Evolutionary conservation across 2,797 vertebrate genomes (phyloP).

Genomic region (Hippopotamyrus pictus): DNA sequence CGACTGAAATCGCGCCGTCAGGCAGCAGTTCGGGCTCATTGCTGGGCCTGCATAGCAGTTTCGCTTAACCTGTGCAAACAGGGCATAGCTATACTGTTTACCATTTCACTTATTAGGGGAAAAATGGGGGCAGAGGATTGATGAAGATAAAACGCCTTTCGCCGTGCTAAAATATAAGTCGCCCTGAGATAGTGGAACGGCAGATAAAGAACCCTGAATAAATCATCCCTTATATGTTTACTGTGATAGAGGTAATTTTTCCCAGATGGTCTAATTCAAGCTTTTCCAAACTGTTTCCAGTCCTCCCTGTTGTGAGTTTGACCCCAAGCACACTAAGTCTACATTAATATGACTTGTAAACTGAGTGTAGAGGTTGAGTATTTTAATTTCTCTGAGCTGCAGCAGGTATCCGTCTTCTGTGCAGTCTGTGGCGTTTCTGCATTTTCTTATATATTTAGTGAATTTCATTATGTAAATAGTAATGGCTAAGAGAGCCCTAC

Average conservation of each 20-base stretch:
- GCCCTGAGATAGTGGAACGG: constrained; percentile 48
- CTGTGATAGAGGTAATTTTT: constrained; percentile 52
- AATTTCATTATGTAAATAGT: background rate
- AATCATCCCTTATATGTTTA: constrained; percentile 48
- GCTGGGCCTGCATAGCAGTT: constrained; percentile 23
- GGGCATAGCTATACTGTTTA: constrained; percentile 47
- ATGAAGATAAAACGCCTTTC: constrained; percentile 38
- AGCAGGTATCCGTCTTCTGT: background rate
- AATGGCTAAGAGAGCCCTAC: background rate
- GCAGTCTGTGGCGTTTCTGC: background rate
- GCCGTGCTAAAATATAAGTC: constrained; percentile 50
- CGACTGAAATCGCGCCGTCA: constrained; percentile 42
- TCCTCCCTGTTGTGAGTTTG: constrained; percentile 35
- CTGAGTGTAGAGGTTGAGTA: background rate
- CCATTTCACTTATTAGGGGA: constrained; percentile 34
- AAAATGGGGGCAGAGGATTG: constrained; percentile 37
- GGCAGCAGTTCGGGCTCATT: constrained; percentile 30
- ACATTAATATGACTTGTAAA: constrained; percentile 18
- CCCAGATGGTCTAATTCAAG: constrained; percentile 55
- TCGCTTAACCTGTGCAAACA: constrained; percentile 34
- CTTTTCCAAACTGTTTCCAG: constrained; percentile 41
- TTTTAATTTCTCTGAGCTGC: constrained; percentile 6
- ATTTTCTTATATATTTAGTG: background rate
- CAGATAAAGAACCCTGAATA: constrained; percentile 40
- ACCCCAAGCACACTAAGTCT: constrained; percentile 18